Evolutionary conservation across 2,797 vertebrate genomes (phyloP).

Genomic region (Chloroceryle inda): DNA sequence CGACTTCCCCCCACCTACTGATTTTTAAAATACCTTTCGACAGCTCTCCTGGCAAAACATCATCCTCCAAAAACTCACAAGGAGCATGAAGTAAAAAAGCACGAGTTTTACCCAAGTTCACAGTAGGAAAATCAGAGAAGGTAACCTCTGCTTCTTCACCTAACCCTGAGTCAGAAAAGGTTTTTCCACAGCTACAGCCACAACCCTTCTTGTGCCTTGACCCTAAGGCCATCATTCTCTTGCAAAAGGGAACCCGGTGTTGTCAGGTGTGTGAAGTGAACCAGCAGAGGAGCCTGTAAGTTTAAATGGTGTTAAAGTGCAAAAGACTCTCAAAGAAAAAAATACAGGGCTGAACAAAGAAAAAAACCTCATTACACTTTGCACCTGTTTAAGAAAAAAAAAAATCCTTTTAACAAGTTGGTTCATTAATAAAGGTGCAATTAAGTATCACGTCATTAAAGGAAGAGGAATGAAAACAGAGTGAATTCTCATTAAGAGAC

Average conservation of each 20-base stretch:
- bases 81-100: not conserved
- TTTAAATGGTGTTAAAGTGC: constrained; percentile 29
- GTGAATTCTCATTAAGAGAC: constrained; percentile 1
- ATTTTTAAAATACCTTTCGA: constrained; percentile 17
- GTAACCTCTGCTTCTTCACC: not conserved
- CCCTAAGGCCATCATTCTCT: not conserved
- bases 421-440: constrained; percentile 68
- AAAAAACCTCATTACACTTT: constrained; percentile 57
- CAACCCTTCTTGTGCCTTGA: not conserved
- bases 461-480: constrained; percentile 15
- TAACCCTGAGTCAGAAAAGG: not conserved
- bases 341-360: constrained; percentile 48
- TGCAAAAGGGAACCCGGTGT: not conserved
- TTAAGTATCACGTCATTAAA: constrained; percentile 65
- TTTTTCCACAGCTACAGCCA: not conserved
- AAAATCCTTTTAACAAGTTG: constrained; percentile 30
- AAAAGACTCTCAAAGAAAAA: constrained; percentile 42
- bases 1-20: not conserved
- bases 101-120: not conserved
- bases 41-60: not conserved
- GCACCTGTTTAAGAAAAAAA: constrained; percentile 59
- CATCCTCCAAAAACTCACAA: not conserved
- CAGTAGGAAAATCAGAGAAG: not conserved
- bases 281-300: not conserved
- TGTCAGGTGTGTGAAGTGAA: constrained; percentile 17